These are phyloP conservation scores for Leguminivora glycinivorella DNA, from an alignment of 1,140 invertebrate species.

Conservation along the genomic window DNA sequence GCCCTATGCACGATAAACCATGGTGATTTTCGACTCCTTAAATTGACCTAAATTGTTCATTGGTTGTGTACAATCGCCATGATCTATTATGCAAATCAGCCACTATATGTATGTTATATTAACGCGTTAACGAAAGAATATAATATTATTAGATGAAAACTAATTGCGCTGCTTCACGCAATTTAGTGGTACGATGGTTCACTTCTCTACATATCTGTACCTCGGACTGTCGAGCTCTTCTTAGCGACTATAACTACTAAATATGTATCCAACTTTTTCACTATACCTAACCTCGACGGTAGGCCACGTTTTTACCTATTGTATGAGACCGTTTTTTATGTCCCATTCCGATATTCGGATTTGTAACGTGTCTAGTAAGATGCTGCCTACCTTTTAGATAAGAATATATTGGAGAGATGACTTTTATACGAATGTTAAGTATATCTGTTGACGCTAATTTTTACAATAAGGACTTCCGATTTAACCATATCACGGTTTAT, in stretches of 20 bases:
- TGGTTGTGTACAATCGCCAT: background rate
- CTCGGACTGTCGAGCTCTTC: constrained; percentile 49
- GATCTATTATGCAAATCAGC: background rate
- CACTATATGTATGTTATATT: constrained; percentile 62
- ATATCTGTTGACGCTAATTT: constrained; percentile 74
- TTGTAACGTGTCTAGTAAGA: constrained; percentile 72
- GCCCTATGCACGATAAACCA: constrained; percentile 22
- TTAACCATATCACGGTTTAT: constrained; percentile 70
- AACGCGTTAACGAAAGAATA: constrained; percentile 68
- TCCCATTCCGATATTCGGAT: constrained; percentile 54
- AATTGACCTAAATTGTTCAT: background rate
- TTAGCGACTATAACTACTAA: constrained; percentile 51
- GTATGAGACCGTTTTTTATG: constrained; percentile 53
- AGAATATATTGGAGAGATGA: constrained; percentile 75
- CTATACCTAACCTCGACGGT: constrained; percentile 51
- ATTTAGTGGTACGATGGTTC: constrained; percentile 46
- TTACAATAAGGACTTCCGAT: constrained; percentile 73
- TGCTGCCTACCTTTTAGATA: constrained; percentile 76
- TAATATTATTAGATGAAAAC: constrained; percentile 69
- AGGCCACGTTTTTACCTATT: constrained; percentile 45
- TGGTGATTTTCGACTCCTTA: constrained; percentile 2
- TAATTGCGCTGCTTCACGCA: constrained; percentile 66
- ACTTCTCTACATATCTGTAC: constrained; percentile 38
- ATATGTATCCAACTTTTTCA: constrained; percentile 66
- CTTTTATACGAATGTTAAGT: constrained; percentile 78